phyloP scores from a whole-genome alignment of 2,113 vertebrate genomes.

The Trematomus loennbergii region DNA sequence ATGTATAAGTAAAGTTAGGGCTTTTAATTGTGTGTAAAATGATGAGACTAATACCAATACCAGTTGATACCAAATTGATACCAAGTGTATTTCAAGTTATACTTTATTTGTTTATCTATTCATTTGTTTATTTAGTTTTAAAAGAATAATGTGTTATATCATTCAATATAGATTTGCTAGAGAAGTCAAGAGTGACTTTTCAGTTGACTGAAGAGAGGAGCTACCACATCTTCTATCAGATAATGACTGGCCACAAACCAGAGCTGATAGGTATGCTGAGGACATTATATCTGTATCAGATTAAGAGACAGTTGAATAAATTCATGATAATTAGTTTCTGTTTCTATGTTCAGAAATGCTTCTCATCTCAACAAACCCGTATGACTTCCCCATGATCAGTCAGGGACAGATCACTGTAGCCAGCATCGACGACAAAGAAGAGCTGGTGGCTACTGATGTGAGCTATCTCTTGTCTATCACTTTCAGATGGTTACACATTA shows the following conservation, averaged over 20 bases:
- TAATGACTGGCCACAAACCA: conserved; percentile 73
- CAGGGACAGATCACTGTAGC: conserved; percentile 79
- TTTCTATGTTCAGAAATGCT: conserved; percentile 69
- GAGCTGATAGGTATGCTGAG: conserved; percentile 69
- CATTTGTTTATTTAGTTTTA: too few relatives aligned
- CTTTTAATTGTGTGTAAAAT: too few relatives aligned
- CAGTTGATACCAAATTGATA: too few relatives aligned
- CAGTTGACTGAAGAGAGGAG: conserved; percentile 79
- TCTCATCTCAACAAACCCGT: conserved; percentile 79
- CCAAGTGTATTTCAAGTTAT: too few relatives aligned
- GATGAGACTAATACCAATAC: too few relatives aligned
- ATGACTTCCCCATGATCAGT: conserved; percentile 79
- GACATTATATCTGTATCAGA: background rate
- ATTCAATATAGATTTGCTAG: conserved; percentile 72
- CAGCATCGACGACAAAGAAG: conserved; percentile 78
- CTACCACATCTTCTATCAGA: conserved; percentile 83
- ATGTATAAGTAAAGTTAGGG: too few relatives aligned
- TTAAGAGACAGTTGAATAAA: background rate
- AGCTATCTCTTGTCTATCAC: background rate
- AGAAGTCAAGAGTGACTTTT: conserved; percentile 81
- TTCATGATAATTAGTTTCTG: background rate
- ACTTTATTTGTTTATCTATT: too few relatives aligned
- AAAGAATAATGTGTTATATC: background rate
- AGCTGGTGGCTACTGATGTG: conserved; percentile 76
- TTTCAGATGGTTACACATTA: too few relatives aligned